Evolutionary conservation across 2,113 vertebrate genomes (phyloP).

Genomic region (Ceratotherium simum): DNA sequence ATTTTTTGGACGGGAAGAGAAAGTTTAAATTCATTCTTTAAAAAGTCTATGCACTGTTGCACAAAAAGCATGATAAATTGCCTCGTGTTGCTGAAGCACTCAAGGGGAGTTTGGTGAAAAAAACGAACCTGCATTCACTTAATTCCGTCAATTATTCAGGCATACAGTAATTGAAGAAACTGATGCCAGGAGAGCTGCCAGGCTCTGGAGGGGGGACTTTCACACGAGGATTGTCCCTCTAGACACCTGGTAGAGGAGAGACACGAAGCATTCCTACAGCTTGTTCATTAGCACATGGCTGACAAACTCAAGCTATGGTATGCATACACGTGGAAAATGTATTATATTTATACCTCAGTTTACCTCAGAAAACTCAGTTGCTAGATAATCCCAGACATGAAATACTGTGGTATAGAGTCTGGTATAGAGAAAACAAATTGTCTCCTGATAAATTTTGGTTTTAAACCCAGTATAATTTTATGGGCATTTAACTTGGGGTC

Average conservation of each 20-base stretch:
- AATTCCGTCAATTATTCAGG: constrained; percentile 57
- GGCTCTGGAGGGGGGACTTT: neutral
- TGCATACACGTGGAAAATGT: neutral
- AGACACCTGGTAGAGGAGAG: constrained; percentile 35
- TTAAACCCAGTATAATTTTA: neutral
- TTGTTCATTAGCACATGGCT: constrained; percentile 29
- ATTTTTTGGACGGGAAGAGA: constrained; percentile 57
- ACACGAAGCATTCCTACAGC: neutral
- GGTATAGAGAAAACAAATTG: neutral
- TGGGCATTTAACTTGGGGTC: neutral
- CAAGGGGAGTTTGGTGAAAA: constrained; percentile 59
- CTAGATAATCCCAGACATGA: neutral
- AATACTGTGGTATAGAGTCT: neutral
- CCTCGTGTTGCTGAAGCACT: constrained; percentile 49
- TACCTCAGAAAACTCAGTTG: constrained; percentile 23
- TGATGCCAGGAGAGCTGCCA: neutral
- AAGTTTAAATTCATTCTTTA: constrained; percentile 61
- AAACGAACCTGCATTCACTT: constrained; percentile 42
- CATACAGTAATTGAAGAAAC: constrained; percentile 38
- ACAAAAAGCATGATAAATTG: constrained; percentile 73
- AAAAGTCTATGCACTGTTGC: constrained; percentile 30
- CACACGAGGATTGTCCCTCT: neutral
- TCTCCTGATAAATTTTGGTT: constrained; percentile 27
- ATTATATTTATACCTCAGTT: neutral
- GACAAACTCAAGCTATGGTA: neutral